phyloP scores from a whole-genome alignment of 2,888 invertebrate genomes.

The Troides oblongomaculatus region DNA sequence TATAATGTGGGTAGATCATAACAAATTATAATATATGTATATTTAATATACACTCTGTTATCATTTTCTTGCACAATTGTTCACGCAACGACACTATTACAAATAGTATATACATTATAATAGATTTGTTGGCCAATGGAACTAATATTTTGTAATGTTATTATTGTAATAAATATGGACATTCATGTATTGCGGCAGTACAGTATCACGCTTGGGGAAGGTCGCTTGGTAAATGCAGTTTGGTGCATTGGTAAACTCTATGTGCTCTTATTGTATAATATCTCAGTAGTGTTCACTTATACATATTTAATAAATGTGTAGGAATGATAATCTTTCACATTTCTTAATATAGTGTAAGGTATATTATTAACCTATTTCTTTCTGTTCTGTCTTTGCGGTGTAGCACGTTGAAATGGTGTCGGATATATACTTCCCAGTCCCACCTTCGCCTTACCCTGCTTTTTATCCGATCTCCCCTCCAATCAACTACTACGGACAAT shows the following conservation, averaged over 20 bases:
- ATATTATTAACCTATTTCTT: conserved; percentile 70
- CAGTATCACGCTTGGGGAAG: conserved; percentile 61
- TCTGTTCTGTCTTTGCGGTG: conserved; percentile 76
- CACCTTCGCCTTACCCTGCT: conserved; percentile 70
- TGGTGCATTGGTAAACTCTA: conserved; percentile 65
- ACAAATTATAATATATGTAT: not conserved
- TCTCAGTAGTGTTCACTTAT: conserved; percentile 22
- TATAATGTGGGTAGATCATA: not conserved
- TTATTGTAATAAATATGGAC: conserved; percentile 27
- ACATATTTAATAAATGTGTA: conserved; percentile 34
- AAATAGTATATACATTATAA: conserved; percentile 9
- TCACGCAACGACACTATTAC: conserved; percentile 24
- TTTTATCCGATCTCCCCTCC: conserved; percentile 72
- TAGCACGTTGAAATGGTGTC: conserved; percentile 88
- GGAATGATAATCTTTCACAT: conserved; percentile 31
- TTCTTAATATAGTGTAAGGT: conserved; percentile 30
- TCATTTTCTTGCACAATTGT: conserved; percentile 18
- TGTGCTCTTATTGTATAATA: conserved; percentile 43
- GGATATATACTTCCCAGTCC: conserved; percentile 85
- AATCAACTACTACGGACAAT: conserved; percentile 64
- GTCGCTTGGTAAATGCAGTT: conserved; percentile 61
- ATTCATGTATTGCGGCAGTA: conserved; percentile 38
- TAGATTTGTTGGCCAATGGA: conserved; percentile 19
- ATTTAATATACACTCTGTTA: not conserved
- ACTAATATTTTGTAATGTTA: conserved; percentile 18